Conservation (phyloP, 2,888 invertebrate genomes). For the Nomada ruficornis region DNA sequence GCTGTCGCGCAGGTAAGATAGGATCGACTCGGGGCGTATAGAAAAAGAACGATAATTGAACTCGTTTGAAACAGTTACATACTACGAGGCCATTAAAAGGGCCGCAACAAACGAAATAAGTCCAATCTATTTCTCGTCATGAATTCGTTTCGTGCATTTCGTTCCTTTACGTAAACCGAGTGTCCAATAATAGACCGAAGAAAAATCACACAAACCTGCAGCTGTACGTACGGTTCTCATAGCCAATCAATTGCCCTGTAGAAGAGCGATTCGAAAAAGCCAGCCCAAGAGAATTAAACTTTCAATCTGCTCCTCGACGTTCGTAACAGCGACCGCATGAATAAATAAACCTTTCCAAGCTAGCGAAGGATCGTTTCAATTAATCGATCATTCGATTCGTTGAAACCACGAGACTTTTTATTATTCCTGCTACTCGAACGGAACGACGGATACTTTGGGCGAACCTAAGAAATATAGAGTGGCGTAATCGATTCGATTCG, state of each 20-base stretch:
- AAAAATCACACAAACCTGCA: not conserved
- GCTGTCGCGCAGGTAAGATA: slow-evolving; percentile 2
- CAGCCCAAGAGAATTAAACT: not conserved
- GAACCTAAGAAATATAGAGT: slow-evolving; percentile 6
- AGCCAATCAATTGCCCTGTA: not conserved
- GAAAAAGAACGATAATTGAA: not conserved
- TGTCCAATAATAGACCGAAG: not conserved
- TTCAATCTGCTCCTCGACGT: not conserved
- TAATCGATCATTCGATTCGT: slow-evolving; percentile 20
- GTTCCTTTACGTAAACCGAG: not conserved
- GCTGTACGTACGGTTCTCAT: not conserved
- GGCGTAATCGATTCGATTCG: slow-evolving; percentile 16
- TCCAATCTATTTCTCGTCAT: not conserved
- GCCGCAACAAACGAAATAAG: not conserved
- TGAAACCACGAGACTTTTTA: not conserved
- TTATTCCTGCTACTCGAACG: slow-evolving; percentile 4
- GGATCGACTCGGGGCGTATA: not conserved
- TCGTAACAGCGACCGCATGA: slow-evolving; percentile 6
- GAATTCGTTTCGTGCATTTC: not conserved
- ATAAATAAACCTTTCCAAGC: slow-evolving; percentile 24
- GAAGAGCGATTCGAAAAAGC: not conserved
- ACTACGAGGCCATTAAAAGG: not conserved
- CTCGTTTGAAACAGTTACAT: not conserved
- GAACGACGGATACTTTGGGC: not conserved
- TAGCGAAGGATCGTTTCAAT: slow-evolving; percentile 19